Base-by-base conservation (phyloP, 2,888 invertebrate genomes). In the Perdita meconis region DNA sequence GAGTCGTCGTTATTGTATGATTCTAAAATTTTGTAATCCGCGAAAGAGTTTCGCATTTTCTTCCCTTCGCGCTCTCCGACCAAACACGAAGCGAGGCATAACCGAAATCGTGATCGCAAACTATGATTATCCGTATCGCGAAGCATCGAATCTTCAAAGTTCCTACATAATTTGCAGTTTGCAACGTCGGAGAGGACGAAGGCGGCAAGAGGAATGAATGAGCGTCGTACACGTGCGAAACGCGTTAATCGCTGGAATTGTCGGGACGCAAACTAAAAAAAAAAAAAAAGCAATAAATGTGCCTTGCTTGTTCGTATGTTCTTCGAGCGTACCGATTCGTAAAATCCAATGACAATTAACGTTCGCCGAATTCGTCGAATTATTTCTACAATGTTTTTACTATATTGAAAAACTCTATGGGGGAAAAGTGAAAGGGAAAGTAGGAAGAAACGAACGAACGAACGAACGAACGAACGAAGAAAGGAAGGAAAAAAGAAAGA, bases 281-380 rank as follows among this genome's bases (percentile, higher is more conserved):
- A 78, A 77, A 40, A 16, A 55, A 60, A 40, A 75, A 78, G 78
- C 78, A 78, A 78, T 77, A 77, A 67, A 57, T 50, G 78, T 79
- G 78, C 78, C 78, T 79, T 79, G 53, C 61, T 77, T 61, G 72
- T 63, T 77, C 66, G 72, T 63, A 71, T 50, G 70, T 70, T 69
- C 55, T 60, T 53, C 42, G 42, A 24, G 42, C 50, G 60, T 78
- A 38, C 42, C 59, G 44, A 56, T 65, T 56, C 30, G 40, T 63
- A 26, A 66, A 26, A 36, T 40, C 12, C 36, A 30, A 30, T 68
- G 53, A 68, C 12, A 10, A 13, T 56, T 44, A 68, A 74, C 51
- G 19, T 60, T 75, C 76, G 77, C 75, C 75, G 75, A 76, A 75
- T 68, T 76, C 61, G 61, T 76, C 76, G 76, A 76, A 73, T 67